Base-by-base conservation (phyloP, 2,888 invertebrate species). In the Sesamia inferens region DNA sequence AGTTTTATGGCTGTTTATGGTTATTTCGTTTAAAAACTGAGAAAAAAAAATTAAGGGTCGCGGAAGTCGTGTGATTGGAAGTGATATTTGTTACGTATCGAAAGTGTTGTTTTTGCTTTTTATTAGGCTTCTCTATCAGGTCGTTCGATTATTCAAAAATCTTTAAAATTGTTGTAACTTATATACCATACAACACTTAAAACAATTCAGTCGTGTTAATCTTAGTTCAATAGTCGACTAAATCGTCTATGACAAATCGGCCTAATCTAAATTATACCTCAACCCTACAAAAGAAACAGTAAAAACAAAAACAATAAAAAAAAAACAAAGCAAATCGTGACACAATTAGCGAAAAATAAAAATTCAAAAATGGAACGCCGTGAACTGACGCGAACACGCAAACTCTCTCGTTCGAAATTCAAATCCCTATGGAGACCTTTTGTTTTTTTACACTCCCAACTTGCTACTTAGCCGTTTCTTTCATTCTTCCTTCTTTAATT, bases 401-500 rank as follows among this genome's bases (percentile, higher is more conserved):
- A 94, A 94, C 93, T 92, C 93, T 94, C 92, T 88, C 92, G 86
- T 93, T 93, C 91, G 88, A 88, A 92, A 93, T 93, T 93, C 89
- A 93, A 94, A 93, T 93, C 92, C 92, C 93, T 90, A 89, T 88
- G 85, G 88, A 87, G 89, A 82, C 87, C 87, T 91, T 91, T 93
- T 92, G 91, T 91, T 91, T 92, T 93, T 93, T 93, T 91, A 87
- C 89, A 90, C 92, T 90, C 88, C 91, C 89, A 96, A 96, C 96
- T 96, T 95, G 93, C 94, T 94, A 96, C 96, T 96, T 96, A 95
- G 88, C 88, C 91, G 90, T 90, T 93, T 93, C 93, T 94, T 94
- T 93, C 93, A 92, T 94, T 94, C 94, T 91, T 90, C 91, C 90
- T 95, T 94, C 95, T 95, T 95, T 95, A 95, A 95, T 96, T 95